Conservation (phyloP, 1,140 invertebrate species). For the Calliphora vicina region DNA sequence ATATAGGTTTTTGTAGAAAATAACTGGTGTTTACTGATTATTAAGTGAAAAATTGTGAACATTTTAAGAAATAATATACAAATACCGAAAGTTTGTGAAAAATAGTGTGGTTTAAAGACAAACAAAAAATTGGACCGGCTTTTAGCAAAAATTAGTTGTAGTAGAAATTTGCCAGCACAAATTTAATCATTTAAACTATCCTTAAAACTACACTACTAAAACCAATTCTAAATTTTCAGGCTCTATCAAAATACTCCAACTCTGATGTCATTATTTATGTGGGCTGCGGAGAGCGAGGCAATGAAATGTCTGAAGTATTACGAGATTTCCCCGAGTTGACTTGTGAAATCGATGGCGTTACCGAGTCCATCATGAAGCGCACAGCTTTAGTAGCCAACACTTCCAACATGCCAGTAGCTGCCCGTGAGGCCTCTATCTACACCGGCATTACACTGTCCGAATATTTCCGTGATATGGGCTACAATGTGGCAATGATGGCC, state of each 20-base stretch:
- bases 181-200: no score
- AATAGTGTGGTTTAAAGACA: no score
- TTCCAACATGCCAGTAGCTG: constrained; percentile 99
- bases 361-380: constrained; percentile 99
- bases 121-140: no score
- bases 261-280: constrained; percentile 99
- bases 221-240: constrained; percentile 58
- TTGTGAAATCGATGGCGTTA: constrained; percentile 94
- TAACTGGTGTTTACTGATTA: no score
- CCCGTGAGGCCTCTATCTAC: constrained; percentile 99
- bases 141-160: no score
- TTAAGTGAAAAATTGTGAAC: no score
- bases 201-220: no score
- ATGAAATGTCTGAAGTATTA: constrained; percentile 89
- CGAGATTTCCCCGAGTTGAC: constrained; percentile 98
- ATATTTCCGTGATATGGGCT: constrained; percentile 99
- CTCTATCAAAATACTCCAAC: constrained; percentile 99
- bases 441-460: constrained; percentile 99
- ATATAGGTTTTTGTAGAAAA: no score
- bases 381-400: constrained; percentile 99
- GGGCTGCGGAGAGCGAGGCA: constrained; percentile 96
- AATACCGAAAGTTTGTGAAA: no score
- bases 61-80: no score
- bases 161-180: not conserved
- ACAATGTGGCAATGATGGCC: constrained; percentile 99